phyloP scores from a whole-genome alignment of 2,888 invertebrate genomes.

The Cistogaster globosa region DNA sequence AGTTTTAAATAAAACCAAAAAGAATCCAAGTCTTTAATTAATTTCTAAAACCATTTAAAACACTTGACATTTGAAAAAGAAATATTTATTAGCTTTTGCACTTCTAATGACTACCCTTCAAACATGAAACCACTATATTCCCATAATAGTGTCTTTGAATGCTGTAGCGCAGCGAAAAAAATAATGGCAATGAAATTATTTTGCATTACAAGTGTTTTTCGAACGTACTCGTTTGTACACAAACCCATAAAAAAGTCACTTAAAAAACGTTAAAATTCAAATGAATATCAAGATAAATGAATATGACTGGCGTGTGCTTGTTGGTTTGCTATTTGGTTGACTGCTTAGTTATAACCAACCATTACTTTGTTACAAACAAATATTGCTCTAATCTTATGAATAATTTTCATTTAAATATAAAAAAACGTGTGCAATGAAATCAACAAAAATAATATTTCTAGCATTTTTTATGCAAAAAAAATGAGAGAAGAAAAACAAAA shows the following conservation, averaged over 20 bases:
- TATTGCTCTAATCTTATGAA: constrained; percentile 54
- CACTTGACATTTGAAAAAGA: background rate
- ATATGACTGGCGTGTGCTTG: constrained; percentile 27
- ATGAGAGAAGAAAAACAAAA: background rate
- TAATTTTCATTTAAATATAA: constrained; percentile 64
- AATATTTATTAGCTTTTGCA: background rate
- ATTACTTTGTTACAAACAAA: constrained; percentile 39
- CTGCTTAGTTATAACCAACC: constrained; percentile 12
- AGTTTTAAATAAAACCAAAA: no score
- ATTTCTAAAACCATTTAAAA: background rate
- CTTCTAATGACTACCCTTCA: background rate
- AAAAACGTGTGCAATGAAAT: constrained; percentile 51
- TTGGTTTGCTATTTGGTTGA: constrained; percentile 25
- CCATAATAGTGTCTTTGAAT: no score
- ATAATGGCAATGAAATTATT: constrained; percentile 20
- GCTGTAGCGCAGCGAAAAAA: background rate
- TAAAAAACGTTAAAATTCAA: constrained; percentile 45
- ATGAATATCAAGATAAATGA: constrained; percentile 54
- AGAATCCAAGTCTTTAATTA: background rate
- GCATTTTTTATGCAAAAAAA: constrained; percentile 40
- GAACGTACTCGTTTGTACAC: background rate
- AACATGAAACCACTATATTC: background rate
- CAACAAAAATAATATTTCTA: background rate
- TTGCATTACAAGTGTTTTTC: constrained; percentile 43
- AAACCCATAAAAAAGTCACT: constrained; percentile 14